Conservation (phyloP, 2,888 invertebrate genomes). For the Galeruca laticollis region DNA sequence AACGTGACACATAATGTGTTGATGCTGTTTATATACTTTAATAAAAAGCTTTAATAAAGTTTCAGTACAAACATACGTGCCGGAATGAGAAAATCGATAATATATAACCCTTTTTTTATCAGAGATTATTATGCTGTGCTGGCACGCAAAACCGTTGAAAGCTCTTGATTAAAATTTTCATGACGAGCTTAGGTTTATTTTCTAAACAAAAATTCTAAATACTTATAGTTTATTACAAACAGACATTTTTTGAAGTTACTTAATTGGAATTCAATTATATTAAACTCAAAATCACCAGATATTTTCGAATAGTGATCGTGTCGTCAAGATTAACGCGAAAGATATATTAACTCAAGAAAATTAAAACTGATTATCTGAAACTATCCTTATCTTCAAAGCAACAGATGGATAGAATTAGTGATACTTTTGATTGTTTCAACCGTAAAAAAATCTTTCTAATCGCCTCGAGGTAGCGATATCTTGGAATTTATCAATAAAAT, state of each 20-base stretch:
- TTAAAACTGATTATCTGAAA: too few relatives aligned
- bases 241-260: background rate
- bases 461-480: too few relatives aligned
- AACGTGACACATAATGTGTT: slow-evolving; percentile 40
- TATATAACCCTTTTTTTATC: slow-evolving; percentile 28
- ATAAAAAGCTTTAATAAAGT: slow-evolving; percentile 44
- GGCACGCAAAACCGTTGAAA: background rate
- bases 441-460: too few relatives aligned
- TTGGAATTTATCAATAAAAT: too few relatives aligned
- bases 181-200: background rate
- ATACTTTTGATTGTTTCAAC: too few relatives aligned
- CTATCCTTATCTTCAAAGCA: too few relatives aligned
- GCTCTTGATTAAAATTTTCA: slow-evolving; percentile 3
- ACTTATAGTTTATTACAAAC: background rate
- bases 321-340: too few relatives aligned
- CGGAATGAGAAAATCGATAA: slow-evolving; percentile 29
- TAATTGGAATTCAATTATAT: background rate
- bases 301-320: too few relatives aligned
- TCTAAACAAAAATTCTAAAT: background rate
- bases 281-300: too few relatives aligned
- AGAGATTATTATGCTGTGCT: slow-evolving; percentile 18
- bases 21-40: slow-evolving; percentile 41
- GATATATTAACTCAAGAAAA: too few relatives aligned
- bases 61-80: slow-evolving; percentile 39
- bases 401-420: too few relatives aligned